Evolutionary conservation across 2,113 vertebrate genomes (phyloP).

Genomic region (Ondatra zibethicus): DNA sequence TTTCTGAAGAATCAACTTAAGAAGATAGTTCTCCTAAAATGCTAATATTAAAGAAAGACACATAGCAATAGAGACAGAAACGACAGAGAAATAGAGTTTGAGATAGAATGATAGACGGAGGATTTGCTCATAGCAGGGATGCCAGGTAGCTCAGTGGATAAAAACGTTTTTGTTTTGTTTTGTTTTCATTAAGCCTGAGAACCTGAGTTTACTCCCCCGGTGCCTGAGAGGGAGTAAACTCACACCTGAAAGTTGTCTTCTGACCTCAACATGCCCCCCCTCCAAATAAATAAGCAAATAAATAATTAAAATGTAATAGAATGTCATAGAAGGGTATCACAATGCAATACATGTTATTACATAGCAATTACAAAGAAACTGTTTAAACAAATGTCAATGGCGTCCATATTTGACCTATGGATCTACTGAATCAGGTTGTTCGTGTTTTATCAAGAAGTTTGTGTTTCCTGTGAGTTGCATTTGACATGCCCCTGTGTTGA

Average conservation of each 20-base stretch:
- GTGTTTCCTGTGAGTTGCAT: not conserved
- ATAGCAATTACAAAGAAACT: not conserved
- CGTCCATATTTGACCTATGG: not conserved
- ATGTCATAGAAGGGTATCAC: not conserved
- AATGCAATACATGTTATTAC: not conserved
- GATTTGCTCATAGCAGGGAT: not conserved
- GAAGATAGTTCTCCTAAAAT: conserved; percentile 36
- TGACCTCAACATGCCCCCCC: too few species aligned
- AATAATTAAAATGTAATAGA: not conserved
- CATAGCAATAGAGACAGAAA: not conserved
- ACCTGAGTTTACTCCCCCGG: not conserved
- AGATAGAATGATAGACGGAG: not conserved
- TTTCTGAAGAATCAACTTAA: not conserved
- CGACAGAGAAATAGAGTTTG: not conserved
- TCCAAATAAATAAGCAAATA: not conserved
- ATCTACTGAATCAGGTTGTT: not conserved
- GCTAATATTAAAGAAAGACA: not conserved
- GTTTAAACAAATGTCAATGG: not conserved
- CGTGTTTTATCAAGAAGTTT: not conserved
- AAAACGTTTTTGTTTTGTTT: not conserved
- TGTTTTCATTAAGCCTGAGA: not conserved
- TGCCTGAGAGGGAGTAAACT: not conserved
- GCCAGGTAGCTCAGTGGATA: not conserved
- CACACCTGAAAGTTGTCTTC: not conserved
- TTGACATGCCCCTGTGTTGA: not conserved